Evolutionary conservation across 1,140 invertebrate genomes (phyloP), one percentile per base, ranked within the genome.

Genomic region (Doryteuthis pealeii): DNA sequence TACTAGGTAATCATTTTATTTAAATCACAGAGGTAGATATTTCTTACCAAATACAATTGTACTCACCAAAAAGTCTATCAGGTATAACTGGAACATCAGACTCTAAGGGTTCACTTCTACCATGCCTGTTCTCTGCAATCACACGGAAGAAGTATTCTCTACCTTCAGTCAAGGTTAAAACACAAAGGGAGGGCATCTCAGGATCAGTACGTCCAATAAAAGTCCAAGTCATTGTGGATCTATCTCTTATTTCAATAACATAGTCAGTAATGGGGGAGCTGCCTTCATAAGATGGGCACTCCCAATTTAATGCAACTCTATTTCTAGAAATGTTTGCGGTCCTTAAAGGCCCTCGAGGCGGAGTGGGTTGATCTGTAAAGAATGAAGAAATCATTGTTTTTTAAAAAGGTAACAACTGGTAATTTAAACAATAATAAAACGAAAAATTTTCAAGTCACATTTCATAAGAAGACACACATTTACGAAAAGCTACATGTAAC

Each of bases 51-150:
- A 62, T 15, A 15, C 6, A 62, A 62, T 62, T 22, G 28, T n/a
- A 83, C 82, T 86, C 85, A 91, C 91, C 96, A 88, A 94, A 98
- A 74, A 96, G 96, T 80, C 96, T 94, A 85, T 97, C 98, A 0
- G 97, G 96, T 85, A 94, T 93, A 78, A 99, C 93, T 0, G 96
- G 94, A 87, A 95, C 96, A 6, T 91, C 89, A 4, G 95, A 95
- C 83, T 97, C 94, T 26, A 99, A 88, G 22, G 96, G 93, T 71
- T 94, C 93, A 83, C 97, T 96, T 88, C 95, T 94, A n/a, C 98
- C 98, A 85, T 98, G 98, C 69, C 97, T 96, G 89, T 99, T 99
- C 31, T 95, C 96, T n/a, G 98, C 98, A 91, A 95, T 94, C 6
- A 99, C 92, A 77, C 96, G 91, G 91, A 99, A 99, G 81, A 96